Base-by-base conservation (phyloP, 2,797 vertebrate species). In the Mus spretus region DNA sequence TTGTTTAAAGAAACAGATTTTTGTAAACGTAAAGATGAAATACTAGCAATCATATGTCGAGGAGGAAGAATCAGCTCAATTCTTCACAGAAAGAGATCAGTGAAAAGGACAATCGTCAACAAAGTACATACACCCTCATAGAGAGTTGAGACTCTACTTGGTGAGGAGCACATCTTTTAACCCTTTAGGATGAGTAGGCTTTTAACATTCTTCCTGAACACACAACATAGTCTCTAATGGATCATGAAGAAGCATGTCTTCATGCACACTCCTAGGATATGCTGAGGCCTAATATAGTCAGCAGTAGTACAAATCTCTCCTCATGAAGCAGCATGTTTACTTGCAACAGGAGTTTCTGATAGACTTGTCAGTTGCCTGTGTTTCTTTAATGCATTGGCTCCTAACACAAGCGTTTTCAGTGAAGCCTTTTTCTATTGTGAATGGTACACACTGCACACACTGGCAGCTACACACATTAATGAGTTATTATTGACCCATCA, bases 301-400 rank as follows among this genome's bases (percentile, higher is more conserved):
- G 34, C 15, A 53, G 2, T 0, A 0, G 8, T 61, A 31, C 67
- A 37, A 24, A 55, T 89, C 57, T 93, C 31, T 61, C 50, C 61
- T 44, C 55, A 50, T 10, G 24, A 34, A 28, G 31, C 20, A n/a
- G 11, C 14, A 15, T 90, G 7, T 70, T 93, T 91, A 75, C 70
- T 91, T 67, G 44, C 20, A 44, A 47, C 79, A 89, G 79, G 92
- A 95, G 59, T 87, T 79, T 94, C 80, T 84, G 93, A 92, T 77
- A 80, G 95, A 65, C 79, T 74, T 67, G 75, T 91, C 88, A 34
- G 40, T 65, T 89, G 37, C 86, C 74, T 92, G 65, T 96, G 61
- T 79, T 86, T 96, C 93, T 55, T 70, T 59, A 83, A 86, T 77
- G 57, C 44, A 90, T 0, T 77, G 80, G 24, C 86, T 94, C 55